Base-by-base conservation (phyloP, 1,140 invertebrate genomes). In the Sminthurides bifidus region DNA sequence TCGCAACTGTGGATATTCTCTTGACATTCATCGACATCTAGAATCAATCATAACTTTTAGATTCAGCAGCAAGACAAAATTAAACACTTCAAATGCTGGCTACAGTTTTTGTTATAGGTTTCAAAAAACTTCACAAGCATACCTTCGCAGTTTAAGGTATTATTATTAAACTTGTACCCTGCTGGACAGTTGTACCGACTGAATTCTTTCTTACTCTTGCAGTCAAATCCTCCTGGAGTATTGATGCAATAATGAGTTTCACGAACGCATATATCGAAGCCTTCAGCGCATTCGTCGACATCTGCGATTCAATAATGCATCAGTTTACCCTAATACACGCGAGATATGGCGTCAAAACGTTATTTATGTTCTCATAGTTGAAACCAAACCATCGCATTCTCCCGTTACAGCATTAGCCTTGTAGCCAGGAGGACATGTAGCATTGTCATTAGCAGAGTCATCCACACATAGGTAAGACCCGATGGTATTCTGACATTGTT, bases 231-330 rank as follows among this genome's bases (percentile, higher is more conserved):
- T 5, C 46, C 46, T 40, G 76, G 74, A 0, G 78, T 83, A 64
- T 86, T 86, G 17, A 84, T 73, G 59, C 83, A 86, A 50, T 78
- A 74, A 63, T 83, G 79, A 0, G 75, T 79, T 2, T 76, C 68
- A 27, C 68, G 66, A 24, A 78, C 76, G 65, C 84, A 86, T 56
- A 80, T 75, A 60, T 81, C 72, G 19, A 69, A 68, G 4, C 74
- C 71, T 46, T 75, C 71, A 1, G 70, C 62, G 61, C 84, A 87
- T 70, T 87, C 84, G 62, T 87, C 80, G 21, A 84, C 74, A 71
- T 84, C 81, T 83, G 65, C 26, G 26, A 43, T 43, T 53, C 15
- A 58, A 30, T 29, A 19, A 14, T 29, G 6, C 1, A 26, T 21
- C 3, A 49, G 30, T 1, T 49, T 23, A 31, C n/a, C 14, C 14